These are phyloP conservation scores for Scleropages formosus DNA, from an alignment of 2,797 vertebrate species.

Conservation along the genomic window DNA sequence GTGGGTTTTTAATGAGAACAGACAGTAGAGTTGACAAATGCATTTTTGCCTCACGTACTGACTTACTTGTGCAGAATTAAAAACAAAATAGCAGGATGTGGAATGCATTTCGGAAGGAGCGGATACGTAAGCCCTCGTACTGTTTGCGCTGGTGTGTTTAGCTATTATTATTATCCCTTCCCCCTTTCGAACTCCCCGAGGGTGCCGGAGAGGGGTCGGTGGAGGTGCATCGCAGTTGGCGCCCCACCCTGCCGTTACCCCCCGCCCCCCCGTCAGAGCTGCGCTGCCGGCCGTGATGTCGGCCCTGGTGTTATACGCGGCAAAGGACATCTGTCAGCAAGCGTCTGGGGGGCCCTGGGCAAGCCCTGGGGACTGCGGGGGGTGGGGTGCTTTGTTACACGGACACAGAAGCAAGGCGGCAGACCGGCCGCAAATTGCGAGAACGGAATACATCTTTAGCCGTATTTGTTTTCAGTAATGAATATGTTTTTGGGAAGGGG, in stretches of 20 bases:
- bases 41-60: not conserved
- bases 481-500: no score
- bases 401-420: no score
- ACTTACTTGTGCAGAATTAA: no score
- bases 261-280: not conserved
- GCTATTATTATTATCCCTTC: not conserved
- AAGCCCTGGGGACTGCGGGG: no score
- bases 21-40: not conserved
- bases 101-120: not conserved
- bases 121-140: not conserved
- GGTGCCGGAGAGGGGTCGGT: constrained; percentile 1
- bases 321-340: constrained; percentile 79
- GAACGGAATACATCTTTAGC: no score
- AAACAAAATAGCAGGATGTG: no score
- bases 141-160: not conserved
- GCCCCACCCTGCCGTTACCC: constrained; percentile 35
- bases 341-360: constrained; percentile 59
- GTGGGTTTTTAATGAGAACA: no score
- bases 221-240: constrained; percentile 38
- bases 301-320: constrained; percentile 62
- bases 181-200: constrained; percentile 47
- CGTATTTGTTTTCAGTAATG: no score
- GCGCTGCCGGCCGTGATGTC: constrained; percentile 56
- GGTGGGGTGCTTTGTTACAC: no score
- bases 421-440: no score